A percentile compares a stretch with the other conserved stretches of the same genome.
These are phyloP conservation scores for Peromyscus californicus DNA, from an alignment of 2,113 vertebrate genomes.

Conservation along the genomic window DNA sequence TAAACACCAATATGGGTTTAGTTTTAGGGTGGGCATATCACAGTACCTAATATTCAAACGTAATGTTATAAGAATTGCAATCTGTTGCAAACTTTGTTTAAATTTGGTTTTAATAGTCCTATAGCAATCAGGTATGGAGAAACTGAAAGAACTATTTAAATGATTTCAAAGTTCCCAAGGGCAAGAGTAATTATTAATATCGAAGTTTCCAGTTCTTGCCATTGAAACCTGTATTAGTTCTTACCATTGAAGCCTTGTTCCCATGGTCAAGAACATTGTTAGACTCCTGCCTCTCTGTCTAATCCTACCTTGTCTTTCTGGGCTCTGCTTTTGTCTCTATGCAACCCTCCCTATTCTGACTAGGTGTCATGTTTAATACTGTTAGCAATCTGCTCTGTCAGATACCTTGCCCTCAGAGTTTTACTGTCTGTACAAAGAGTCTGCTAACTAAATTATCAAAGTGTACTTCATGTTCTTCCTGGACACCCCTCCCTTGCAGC, in stretches of 20 bases:
- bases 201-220: background rate
- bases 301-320: background rate
- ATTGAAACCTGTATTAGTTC: background rate
- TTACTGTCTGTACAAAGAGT: background rate
- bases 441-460: background rate
- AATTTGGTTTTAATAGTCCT: conserved; percentile 25
- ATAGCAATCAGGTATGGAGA: background rate
- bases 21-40: background rate
- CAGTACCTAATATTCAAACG: background rate
- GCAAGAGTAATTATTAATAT: background rate
- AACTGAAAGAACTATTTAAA: background rate
- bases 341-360: background rate
- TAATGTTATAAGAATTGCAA: background rate
- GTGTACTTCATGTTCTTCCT: background rate
- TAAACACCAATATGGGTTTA: background rate
- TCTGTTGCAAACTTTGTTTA: background rate
- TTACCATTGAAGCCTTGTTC: background rate
- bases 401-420: conserved; percentile 25
- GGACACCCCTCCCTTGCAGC: background rate
- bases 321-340: background rate
- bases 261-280: background rate
- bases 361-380: background rate
- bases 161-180: background rate
- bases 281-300: background rate
- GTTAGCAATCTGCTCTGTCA: background rate